A percentile compares a stretch with the other conserved stretches of the same genome.
Evolutionary conservation across 2,888 invertebrate genomes (phyloP).

Genomic region (Cephalotes varians): DNA sequence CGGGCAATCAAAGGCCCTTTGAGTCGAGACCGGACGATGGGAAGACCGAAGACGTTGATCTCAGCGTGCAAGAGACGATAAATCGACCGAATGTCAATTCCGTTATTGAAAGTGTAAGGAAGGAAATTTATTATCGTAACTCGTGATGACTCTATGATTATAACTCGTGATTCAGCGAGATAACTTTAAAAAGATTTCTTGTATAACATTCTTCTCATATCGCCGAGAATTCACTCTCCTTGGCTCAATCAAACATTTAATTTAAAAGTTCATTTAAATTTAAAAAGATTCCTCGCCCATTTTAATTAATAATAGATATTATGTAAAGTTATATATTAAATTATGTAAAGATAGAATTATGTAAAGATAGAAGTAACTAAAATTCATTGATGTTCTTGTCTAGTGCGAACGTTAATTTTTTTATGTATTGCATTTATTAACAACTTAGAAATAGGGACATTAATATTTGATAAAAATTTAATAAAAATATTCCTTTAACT

Average conservation of each 20-base stretch:
- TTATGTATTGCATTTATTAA: background rate
- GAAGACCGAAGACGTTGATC: constrained; percentile 76
- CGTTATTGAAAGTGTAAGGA: constrained; percentile 78
- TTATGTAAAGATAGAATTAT: background rate
- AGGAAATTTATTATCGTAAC: constrained; percentile 5
- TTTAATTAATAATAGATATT: no score
- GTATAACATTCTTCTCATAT: constrained; percentile 9
- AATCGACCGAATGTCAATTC: constrained; percentile 81
- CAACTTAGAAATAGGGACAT: background rate
- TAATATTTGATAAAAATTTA: background rate
- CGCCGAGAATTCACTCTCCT: background rate
- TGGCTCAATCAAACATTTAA: background rate
- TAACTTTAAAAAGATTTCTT: constrained; percentile 17
- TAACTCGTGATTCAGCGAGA: constrained; percentile 18
- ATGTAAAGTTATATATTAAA: background rate
- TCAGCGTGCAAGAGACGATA: constrained; percentile 81
- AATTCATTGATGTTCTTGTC: background rate
- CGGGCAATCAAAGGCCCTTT: constrained; percentile 77
- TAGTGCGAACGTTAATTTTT: no score
- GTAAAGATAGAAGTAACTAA: background rate
- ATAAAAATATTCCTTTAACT: constrained; percentile 8
- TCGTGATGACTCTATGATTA: constrained; percentile 2
- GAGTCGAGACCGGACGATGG: constrained; percentile 79
- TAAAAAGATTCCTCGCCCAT: background rate
- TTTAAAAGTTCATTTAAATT: background rate